These are phyloP conservation scores for Eleginops maclovinus DNA, from an alignment of 2,113 vertebrate genomes.

Conservation along the genomic window DNA sequence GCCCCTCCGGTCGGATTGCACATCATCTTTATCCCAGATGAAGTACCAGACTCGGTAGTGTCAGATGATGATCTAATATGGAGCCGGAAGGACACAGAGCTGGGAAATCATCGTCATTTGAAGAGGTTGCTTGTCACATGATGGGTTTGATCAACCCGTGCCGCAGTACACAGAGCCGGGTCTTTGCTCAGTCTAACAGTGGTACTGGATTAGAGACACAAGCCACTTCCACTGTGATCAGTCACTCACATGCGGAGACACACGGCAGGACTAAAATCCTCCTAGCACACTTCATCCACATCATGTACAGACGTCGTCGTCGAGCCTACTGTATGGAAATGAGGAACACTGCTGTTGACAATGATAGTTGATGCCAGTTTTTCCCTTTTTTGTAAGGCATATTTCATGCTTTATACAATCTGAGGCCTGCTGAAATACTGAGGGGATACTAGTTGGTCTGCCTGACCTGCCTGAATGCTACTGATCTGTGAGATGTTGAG, in stretches of 20 bases:
- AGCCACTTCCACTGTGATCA: conserved; percentile 80
- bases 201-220: conserved; percentile 82
- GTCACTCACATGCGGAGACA: conserved; percentile 76
- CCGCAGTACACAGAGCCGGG: conserved; percentile 74
- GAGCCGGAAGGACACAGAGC: conserved; percentile 71
- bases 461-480: conserved; percentile 32
- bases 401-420: conserved; percentile 15
- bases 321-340: conserved; percentile 79
- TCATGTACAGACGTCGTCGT: conserved; percentile 51
- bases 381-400: neutral
- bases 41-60: conserved; percentile 68
- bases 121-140: conserved; percentile 78
- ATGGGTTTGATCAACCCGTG: conserved; percentile 79
- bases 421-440: neutral
- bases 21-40: conserved; percentile 78
- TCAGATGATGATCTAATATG: conserved; percentile 75
- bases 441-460: neutral
- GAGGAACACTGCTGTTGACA: conserved; percentile 63
- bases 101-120: conserved; percentile 76
- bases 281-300: conserved; percentile 58
- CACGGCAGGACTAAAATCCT: conserved; percentile 72
- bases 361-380: conserved; percentile 21
- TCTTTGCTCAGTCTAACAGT: conserved; percentile 81
- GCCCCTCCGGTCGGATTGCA: conserved; percentile 67
- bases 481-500: conserved; percentile 66